Evolutionary conservation across 2,113 vertebrate species (phyloP), one percentile per base, ranked within the genome.

Genomic region (Sigmodon hispidus): DNA sequence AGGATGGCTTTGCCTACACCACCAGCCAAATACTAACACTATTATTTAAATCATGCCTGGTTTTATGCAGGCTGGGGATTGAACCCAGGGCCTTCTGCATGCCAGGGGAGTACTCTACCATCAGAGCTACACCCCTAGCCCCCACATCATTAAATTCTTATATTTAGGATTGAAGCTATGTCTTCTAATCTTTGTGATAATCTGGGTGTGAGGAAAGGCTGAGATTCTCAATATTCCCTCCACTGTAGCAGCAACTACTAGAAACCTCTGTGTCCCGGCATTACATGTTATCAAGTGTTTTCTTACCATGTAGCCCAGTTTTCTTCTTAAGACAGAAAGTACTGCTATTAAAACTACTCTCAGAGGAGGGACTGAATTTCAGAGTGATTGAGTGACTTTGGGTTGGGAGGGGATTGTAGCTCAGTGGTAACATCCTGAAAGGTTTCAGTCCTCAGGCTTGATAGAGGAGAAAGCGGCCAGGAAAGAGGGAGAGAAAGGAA

Each of bases 271-370:
- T 92, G 57, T 93, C 59, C 85, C 11, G 73, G 43, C 50, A 69
- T 75, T 89, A 57, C 7, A 79, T 61, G 84, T 95, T 79, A 90
- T 63, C 87, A 79, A 86, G 43, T 15, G 55, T 43, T 75, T 91
- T 87, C 61, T 91, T 75, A 76, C 43, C 70, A 11, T 34, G 81
- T 73, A 87, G 59, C 48, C 94, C 43, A 12, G 87, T 94, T 90
- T 94, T 12, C 85, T 84, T 9, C 55, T 73, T 43, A 73, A 86
- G 55, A 85, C 36, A 92, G 80, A 87, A 72, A 34, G 72, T 50
- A 36, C 77, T 93, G 26, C 72, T 87, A 72, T 92, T 69, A 70
- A 93, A 75, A 36, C 36, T 50, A 76, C 94, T 95, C 80, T 55
- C 52, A 40, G 34, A 89, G 22, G 31, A 55, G 16, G 29, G 40